These are phyloP conservation scores for Chroicocephalus ridibundus DNA, from an alignment of 2,113 vertebrate genomes.

Conservation along the genomic window DNA sequence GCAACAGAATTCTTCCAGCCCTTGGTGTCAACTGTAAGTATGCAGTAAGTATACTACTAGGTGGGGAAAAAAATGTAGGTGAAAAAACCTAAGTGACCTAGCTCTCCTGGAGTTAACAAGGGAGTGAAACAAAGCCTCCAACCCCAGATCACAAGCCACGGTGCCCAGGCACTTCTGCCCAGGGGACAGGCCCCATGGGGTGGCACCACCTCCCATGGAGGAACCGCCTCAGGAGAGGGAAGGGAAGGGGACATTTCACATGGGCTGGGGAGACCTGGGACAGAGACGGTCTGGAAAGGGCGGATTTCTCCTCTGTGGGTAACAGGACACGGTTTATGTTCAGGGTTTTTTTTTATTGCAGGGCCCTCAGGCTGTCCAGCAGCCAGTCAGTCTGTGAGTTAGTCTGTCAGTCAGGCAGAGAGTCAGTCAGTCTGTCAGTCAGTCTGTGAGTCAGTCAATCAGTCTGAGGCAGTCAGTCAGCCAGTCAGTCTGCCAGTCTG, in stretches of 20 bases:
- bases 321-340: rapidly evolving
- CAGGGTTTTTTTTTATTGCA: not conserved
- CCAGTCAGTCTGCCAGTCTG: no score
- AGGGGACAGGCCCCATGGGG: rapidly evolving
- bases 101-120: not conserved
- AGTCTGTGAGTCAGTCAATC: no score
- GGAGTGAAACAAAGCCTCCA: not conserved
- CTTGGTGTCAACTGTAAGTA: rapidly evolving
- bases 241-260: rapidly evolving
- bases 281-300: rapidly evolving
- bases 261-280: not conserved
- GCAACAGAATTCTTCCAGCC: not conserved
- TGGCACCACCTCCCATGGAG: rapidly evolving
- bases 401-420: not conserved
- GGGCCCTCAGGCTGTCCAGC: not conserved
- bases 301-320: rapidly evolving
- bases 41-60: no score
- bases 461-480: not conserved
- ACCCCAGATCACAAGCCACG: rapidly evolving
- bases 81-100: rapidly evolving
- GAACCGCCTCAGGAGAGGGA: rapidly evolving
- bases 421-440: no score
- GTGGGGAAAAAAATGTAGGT: rapidly evolving
- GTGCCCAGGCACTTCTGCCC: rapidly evolving
- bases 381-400: not conserved